Evolutionary conservation across 2,113 vertebrate genomes (phyloP).

Genomic region (Clinocottus analis): DNA sequence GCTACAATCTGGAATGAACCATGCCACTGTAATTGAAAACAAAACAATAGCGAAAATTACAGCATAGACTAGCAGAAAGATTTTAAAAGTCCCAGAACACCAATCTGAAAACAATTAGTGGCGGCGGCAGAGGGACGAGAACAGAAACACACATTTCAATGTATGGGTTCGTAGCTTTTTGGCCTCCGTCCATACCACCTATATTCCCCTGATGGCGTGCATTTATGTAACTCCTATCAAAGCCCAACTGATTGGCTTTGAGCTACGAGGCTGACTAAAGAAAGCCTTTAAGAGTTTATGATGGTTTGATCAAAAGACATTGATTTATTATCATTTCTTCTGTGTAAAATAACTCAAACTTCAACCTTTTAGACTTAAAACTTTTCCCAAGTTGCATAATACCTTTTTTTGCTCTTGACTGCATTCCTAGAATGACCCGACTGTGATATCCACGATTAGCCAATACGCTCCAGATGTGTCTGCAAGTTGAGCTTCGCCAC

Average conservation of each 20-base stretch:
- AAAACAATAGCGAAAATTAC: conserved; percentile 46
- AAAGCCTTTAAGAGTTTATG: conserved; percentile 8
- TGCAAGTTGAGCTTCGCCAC: conserved; percentile 3
- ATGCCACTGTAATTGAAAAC: conserved; percentile 61
- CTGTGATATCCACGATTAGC: conserved; percentile 37
- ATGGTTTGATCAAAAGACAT: conserved; percentile 4
- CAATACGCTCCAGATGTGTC: conserved; percentile 57
- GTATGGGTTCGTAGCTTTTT: conserved; percentile 38
- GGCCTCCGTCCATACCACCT: conserved; percentile 45
- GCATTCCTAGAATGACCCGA: conserved; percentile 40
- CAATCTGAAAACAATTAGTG: conserved; percentile 73
- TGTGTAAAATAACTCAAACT: too few relatives aligned
- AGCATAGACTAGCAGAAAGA: conserved; percentile 44
- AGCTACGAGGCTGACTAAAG: background rate
- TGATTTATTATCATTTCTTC: background rate
- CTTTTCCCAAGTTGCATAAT: conserved; percentile 27
- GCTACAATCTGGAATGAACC: conserved; percentile 28
- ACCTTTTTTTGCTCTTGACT: conserved; percentile 11
- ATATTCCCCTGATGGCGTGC: conserved; percentile 15
- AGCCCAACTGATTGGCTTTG: conserved; percentile 14
- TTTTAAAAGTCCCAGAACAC: conserved; percentile 34
- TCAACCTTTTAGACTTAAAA: too few relatives aligned
- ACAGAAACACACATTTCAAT: conserved; percentile 43
- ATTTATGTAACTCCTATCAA: conserved; percentile 36
- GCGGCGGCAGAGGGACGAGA: conserved; percentile 10